phyloP scores from a whole-genome alignment of 2,888 invertebrate genomes.

The Thymelicus acteon region DNA sequence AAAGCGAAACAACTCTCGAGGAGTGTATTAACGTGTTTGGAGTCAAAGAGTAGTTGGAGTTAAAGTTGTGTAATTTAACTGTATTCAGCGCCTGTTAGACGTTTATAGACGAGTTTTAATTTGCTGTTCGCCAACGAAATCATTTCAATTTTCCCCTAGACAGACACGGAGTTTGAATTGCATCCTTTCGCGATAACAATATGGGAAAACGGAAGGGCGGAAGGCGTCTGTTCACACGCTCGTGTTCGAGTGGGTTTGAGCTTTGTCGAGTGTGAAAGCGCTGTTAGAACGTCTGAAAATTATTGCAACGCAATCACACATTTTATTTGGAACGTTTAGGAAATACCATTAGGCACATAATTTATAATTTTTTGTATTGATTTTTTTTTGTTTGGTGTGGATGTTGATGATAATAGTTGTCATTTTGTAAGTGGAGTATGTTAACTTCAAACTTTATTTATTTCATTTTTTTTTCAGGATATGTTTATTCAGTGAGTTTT shows the following conservation, averaged over 20 bases:
- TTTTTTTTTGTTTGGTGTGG: too few species aligned
- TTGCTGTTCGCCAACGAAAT: constrained; percentile 1
- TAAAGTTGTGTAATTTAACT: background rate
- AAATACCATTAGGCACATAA: background rate
- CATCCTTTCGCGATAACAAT: constrained; percentile 36
- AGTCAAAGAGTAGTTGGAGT: background rate
- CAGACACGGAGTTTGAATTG: constrained; percentile 32
- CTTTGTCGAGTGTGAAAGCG: constrained; percentile 23
- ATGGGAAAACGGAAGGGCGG: constrained; percentile 36
- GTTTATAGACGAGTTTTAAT: background rate
- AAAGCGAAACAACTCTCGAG: constrained; percentile 16
- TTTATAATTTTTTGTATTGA: too few species aligned
- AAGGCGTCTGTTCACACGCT: constrained; percentile 34
- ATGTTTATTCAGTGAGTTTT: too few species aligned
- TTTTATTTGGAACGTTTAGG: background rate
- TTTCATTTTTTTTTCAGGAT: too few species aligned
- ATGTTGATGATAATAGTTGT: too few species aligned
- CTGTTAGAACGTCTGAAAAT: constrained; percentile 23
- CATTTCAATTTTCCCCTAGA: constrained; percentile 32
- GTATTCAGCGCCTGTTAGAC: background rate
- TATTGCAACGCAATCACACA: constrained; percentile 18
- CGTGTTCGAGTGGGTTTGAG: constrained; percentile 34
- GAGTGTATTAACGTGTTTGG: constrained; percentile 11
- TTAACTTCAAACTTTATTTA: too few species aligned
- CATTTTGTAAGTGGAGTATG: too few species aligned